Evolutionary conservation across 2,797 vertebrate genomes (phyloP).

Genomic region (Peromyscus aztecus): DNA sequence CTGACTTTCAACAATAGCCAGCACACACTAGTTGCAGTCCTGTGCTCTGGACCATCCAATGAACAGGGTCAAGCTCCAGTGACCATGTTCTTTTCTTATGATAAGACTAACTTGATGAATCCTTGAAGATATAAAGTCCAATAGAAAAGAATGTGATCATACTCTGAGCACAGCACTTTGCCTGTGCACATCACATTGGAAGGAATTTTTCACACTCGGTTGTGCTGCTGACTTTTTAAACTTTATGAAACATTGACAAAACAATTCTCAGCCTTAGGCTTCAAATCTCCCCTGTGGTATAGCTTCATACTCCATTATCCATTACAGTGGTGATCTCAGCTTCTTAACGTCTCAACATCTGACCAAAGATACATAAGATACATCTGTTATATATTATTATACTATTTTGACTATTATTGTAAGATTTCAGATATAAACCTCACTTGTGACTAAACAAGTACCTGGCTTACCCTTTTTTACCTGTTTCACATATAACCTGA

Average conservation of each 20-base stretch:
- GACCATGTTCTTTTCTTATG: not conserved
- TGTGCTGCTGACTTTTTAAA: not conserved
- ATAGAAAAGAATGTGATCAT: not conserved
- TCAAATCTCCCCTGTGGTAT: not conserved
- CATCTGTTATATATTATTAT: not conserved
- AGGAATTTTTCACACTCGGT: not conserved
- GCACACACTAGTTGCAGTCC: not conserved
- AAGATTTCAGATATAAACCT: not conserved
- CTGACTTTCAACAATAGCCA: slow-evolving; percentile 6
- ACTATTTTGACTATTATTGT: not conserved
- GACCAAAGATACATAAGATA: not conserved
- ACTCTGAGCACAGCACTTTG: not conserved
- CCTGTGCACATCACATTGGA: not conserved
- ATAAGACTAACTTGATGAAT: not conserved
- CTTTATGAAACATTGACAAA: not conserved
- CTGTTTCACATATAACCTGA: not conserved
- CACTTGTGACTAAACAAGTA: not conserved
- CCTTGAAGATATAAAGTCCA: slow-evolving; percentile 30
- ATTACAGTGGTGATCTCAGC: not conserved
- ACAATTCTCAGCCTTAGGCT: not conserved
- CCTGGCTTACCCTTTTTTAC: not conserved
- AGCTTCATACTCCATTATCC: not conserved
- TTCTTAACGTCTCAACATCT: not conserved
- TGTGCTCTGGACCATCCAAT: not conserved
- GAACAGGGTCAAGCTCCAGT: not conserved